Base-by-base conservation (phyloP, 2,797 vertebrate genomes). In the Chelonia mydas region DNA sequence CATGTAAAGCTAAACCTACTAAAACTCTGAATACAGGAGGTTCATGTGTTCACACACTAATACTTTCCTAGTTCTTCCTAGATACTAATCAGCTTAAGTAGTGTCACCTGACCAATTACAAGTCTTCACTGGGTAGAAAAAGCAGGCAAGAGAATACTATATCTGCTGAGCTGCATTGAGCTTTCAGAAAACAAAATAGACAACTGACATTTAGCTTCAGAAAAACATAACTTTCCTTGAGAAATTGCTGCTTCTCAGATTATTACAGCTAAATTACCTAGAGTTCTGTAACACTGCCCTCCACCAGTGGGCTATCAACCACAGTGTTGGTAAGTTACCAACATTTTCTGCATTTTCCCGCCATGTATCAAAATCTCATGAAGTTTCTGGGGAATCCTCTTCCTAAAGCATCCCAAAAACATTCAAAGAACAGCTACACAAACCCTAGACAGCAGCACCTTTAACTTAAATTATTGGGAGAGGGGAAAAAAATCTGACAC, bases 21-120 rank as follows among this genome's bases (percentile, higher is more conserved):
- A 3, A 1, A 72, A 4, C 1, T 72, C 50, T 51, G 7, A 1
- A 27, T 3, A 54, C 1, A 37, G 6, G 17, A 83, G 28, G 57
- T 55, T 81, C 59, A 19, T 0, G 0, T 8, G 37, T 23, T 28
- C 31, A 2, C 0, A 47, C 0, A 0, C 33, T 92, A 83, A 15
- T 57, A 21, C 13, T 49, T 37, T 31, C 17, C n/a, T 33, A 8
- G 28, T 4, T 51, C 92, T 57, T 72, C 12, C 31, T 45, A 79
- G 37, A 81, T 81, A 4, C 33, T 78, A 50, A 92, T 37, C 13
- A 1, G 76, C 77, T 96, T 82, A 65, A 68, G 89, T 11, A 65
- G 31, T 0, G 0, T 68, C 65, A 49, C 6, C 6, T 82, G 85
- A 94, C 33, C 41, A 49, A 77, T 13, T 50, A 83, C 68, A 85